Evolutionary conservation across 53 echinoderm and acorn worm species (phyloP), one percentile per base, ranked within the genome.

Genomic region (Arbacia lixula): DNA sequence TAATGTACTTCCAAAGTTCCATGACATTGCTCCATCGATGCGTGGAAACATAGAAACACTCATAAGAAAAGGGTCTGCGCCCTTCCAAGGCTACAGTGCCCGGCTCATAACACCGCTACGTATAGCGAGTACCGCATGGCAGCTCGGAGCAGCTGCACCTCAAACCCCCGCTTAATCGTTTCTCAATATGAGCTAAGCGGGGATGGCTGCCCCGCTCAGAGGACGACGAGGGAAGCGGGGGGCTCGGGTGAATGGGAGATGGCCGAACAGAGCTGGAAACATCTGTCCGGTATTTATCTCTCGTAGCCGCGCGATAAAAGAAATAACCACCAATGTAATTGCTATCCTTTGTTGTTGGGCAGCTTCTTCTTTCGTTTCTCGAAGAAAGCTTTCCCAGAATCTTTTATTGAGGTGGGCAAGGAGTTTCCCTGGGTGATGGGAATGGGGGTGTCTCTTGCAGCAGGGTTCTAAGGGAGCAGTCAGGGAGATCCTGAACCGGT

Each of bases 161-260:
- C 8, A 69, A 43, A 69, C 43, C 69, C 69, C 43, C 43, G 46
- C 43, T 69, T 69, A 69, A 69, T 69, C 69, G 69, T 41, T 69
- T 69, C 43, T 69, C 69, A 69, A 69, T 69, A 69, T 43, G 69
- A 27, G 69, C 40, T 69, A 69, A 56, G 57, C 57, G 34, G 57
- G 57, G 57, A 57, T 57, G 57, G 57, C 17, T 77, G 56, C 78
- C 58, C 58, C 38, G 43, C 42, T 21, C 20, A 69, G 69, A 69
- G 69, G 42, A 69, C 43, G 69, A 69, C 25, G 42, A 42, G 29
- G 26, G 33, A 5, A 21, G 14, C 49, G 21, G 35, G 39, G 24
- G 66, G 39, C 66, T 36, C 40, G 69, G 69, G 43, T 41, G 69
- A n/a, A n/a, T n/a, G n/a, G n/a, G n/a, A n/a, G n/a, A n/a, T n/a